Evolutionary conservation across 2,888 invertebrate genomes (phyloP).

Genomic region (Stramonita haemastoma): DNA sequence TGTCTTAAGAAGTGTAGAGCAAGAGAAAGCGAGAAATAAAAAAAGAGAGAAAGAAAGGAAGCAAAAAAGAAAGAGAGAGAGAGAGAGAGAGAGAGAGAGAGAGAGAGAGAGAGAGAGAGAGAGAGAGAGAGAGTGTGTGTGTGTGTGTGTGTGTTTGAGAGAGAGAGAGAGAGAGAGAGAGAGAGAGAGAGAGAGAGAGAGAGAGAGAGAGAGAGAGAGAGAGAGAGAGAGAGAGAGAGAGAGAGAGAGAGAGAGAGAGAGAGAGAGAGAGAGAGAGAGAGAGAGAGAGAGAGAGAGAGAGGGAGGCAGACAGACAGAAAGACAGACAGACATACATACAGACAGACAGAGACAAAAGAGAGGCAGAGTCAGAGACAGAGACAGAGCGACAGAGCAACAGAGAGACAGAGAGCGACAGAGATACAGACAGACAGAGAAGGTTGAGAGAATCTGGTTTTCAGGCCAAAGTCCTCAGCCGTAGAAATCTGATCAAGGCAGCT

Average conservation of each 20-base stretch:
- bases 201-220: not conserved
- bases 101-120: not conserved
- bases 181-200: not conserved
- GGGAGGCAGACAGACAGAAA: too few species aligned
- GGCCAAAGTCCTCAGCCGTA: too few species aligned
- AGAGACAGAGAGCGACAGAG: not conserved
- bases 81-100: not conserved
- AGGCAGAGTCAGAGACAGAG: not conserved
- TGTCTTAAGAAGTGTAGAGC: too few species aligned
- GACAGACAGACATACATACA: too few species aligned
- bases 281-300: not conserved
- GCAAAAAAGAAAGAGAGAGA: not conserved
- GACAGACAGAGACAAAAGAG: too few species aligned
- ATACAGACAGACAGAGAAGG: not conserved
- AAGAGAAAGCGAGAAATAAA: too few species aligned
- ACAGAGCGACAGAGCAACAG: not conserved
- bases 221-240: not conserved
- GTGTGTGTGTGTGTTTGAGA: not conserved
- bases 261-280: not conserved
- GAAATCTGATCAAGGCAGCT: too few species aligned
- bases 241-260: not conserved
- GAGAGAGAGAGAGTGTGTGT: not conserved
- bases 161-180: too few species aligned
- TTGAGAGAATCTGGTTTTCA: too few species aligned
- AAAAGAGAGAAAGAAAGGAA: not conserved